These are phyloP conservation scores for Solenodon paradoxus DNA, from an alignment of 2,113 vertebrate species.

Conservation along the genomic window DNA sequence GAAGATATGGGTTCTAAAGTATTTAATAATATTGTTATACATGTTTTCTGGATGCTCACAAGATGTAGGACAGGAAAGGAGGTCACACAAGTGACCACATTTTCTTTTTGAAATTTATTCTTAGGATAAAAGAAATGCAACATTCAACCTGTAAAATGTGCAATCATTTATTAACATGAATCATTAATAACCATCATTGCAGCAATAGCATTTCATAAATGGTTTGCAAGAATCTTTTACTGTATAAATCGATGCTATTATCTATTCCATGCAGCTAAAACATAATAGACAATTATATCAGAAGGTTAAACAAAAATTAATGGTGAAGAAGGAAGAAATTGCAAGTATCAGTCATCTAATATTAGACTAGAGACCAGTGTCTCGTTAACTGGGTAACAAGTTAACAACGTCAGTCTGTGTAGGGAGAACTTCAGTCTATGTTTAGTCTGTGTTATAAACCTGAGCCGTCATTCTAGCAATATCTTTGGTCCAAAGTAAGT, in stretches of 20 bases:
- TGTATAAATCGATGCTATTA: not conserved
- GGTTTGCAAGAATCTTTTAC: not conserved
- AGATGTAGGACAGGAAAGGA: not conserved
- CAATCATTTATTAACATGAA: slow-evolving; percentile 9
- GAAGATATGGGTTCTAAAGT: not conserved
- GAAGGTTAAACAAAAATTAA: slow-evolving; percentile 76
- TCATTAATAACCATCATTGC: not conserved
- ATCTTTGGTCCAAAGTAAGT: slow-evolving; percentile 19
- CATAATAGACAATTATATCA: slow-evolving; percentile 76
- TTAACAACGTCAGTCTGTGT: not conserved
- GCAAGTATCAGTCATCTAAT: slow-evolving; percentile 44
- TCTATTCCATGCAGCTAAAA: slow-evolving; percentile 1
- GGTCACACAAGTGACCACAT: not conserved
- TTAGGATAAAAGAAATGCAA: slow-evolving; percentile 57
- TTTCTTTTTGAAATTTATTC: not conserved
- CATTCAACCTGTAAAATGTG: not conserved
- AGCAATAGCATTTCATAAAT: not conserved
- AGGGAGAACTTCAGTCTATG: not conserved
- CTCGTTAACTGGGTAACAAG: not conserved
- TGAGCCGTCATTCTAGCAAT: slow-evolving; percentile 10
- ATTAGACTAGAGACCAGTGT: not conserved
- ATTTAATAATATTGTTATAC: slow-evolving; percentile 12
- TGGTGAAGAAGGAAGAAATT: slow-evolving; percentile 45
- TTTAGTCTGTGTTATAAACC: not conserved
- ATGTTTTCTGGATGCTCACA: not conserved